phyloP scores from a whole-genome alignment of 2,113 vertebrate species.

The Oreochromis aureus region DNA sequence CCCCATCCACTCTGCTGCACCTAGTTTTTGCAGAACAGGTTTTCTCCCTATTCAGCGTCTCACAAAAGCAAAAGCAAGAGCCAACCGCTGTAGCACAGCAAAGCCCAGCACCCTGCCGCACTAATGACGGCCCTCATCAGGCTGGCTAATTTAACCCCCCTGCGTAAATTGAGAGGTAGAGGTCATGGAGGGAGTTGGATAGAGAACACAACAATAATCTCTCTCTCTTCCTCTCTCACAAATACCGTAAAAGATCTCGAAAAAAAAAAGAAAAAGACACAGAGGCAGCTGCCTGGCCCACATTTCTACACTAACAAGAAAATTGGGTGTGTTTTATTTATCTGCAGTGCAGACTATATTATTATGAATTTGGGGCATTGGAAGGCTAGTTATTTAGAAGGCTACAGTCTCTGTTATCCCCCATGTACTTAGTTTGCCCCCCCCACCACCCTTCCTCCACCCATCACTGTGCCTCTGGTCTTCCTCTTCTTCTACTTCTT shows the following conservation, averaged over 20 bases:
- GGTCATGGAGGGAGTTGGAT: constrained; percentile 8
- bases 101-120: neutral
- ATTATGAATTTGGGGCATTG: constrained; percentile 55
- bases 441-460: neutral
- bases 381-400: constrained; percentile 28
- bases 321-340: constrained; percentile 48
- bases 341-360: constrained; percentile 22
- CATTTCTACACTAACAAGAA: constrained; percentile 30
- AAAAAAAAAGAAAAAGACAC: neutral
- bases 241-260: neutral
- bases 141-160: constrained; percentile 47
- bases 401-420: constrained; percentile 27
- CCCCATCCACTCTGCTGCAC: neutral
- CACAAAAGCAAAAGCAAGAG: neutral
- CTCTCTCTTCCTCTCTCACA: neutral
- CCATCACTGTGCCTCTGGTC: neutral
- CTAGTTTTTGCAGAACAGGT: constrained; percentile 35
- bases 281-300: constrained; percentile 16
- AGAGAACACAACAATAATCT: neutral
- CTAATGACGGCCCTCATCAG: constrained; percentile 46
- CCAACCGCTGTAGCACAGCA: neutral
- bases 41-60: neutral
- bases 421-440: constrained; percentile 1
- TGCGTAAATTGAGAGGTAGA: constrained; percentile 38
- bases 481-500: neutral